Conservation (phyloP, 2,888 invertebrate genomes). For the Helleia helle region DNA sequence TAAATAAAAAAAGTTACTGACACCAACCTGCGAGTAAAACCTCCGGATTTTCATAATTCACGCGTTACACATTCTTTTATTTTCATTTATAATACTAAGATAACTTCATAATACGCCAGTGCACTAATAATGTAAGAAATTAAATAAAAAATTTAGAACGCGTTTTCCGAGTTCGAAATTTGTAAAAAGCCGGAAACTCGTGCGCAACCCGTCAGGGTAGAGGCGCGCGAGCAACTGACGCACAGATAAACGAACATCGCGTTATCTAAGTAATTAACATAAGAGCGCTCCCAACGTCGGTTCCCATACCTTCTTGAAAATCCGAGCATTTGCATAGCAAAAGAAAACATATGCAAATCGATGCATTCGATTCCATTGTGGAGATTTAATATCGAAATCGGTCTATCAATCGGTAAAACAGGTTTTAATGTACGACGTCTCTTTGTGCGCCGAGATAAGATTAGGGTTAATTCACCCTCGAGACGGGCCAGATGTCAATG, state of each 20-base stretch:
- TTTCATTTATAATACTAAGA: background rate
- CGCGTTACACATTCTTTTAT: background rate
- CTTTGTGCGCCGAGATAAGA: constrained; percentile 53
- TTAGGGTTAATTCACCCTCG: constrained; percentile 53
- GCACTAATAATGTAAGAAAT: background rate
- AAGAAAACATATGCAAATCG: constrained; percentile 67
- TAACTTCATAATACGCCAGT: too few relatives aligned
- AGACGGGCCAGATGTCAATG: constrained; percentile 54
- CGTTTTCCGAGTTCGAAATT: constrained; percentile 24
- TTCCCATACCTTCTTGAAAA: constrained; percentile 56
- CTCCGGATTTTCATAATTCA: constrained; percentile 65
- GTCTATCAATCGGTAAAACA: constrained; percentile 57
- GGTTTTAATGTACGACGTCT: constrained; percentile 57
- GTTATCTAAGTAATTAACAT: constrained; percentile 66
- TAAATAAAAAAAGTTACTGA: too few relatives aligned
- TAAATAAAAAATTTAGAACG: constrained; percentile 12
- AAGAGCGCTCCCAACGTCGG: constrained; percentile 34
- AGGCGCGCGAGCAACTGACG: constrained; percentile 65
- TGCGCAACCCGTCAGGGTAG: constrained; percentile 46
- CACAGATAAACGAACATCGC: constrained; percentile 51
- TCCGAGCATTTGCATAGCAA: constrained; percentile 52
- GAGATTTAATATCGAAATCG: constrained; percentile 59
- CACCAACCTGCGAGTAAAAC: constrained; percentile 53
- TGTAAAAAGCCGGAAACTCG: constrained; percentile 28
- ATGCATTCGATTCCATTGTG: constrained; percentile 46